Evolutionary conservation across 2,113 vertebrate genomes (phyloP).

Genomic region (Cephalopholis sonnerati): DNA sequence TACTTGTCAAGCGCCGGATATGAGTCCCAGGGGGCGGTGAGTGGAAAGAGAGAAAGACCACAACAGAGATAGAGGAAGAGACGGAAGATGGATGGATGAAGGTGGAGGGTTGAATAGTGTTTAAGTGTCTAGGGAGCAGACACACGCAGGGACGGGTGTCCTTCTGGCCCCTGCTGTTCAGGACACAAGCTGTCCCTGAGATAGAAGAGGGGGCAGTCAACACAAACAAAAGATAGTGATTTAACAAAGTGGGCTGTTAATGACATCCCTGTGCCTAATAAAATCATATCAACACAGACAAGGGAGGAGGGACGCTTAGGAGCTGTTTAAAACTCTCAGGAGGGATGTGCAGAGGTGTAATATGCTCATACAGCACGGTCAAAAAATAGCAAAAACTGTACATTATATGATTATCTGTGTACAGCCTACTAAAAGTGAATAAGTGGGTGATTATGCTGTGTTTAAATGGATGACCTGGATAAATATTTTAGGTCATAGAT

Average conservation of each 20-base stretch:
- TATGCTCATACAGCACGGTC: neutral
- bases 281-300: constrained; percentile 58
- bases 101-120: constrained; percentile 61
- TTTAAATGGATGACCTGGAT: neutral
- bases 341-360: constrained; percentile 13
- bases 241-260: constrained; percentile 84
- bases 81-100: constrained; percentile 55
- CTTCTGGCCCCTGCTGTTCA: constrained; percentile 77
- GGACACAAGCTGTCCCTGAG: constrained; percentile 77
- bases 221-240: constrained; percentile 79
- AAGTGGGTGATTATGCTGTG: neutral
- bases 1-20: constrained; percentile 82
- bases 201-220: constrained; percentile 60
- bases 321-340: constrained; percentile 25
- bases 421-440: neutral
- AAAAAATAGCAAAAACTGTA: neutral
- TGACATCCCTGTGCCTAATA: constrained; percentile 71
- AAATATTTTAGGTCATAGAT: neutral
- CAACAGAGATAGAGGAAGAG: constrained; percentile 55
- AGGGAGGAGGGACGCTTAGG: constrained; percentile 31
- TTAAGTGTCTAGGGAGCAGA: constrained; percentile 72
- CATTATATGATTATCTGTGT: constrained; percentile 2
- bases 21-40: constrained; percentile 70
- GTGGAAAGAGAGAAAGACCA: constrained; percentile 58
- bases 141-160: constrained; percentile 54